A percentile compares a stretch with the other conserved stretches of the same genome.
These are phyloP conservation scores for Heliothis subflexa DNA, from an alignment of 1,140 invertebrate genomes.

Conservation along the genomic window DNA sequence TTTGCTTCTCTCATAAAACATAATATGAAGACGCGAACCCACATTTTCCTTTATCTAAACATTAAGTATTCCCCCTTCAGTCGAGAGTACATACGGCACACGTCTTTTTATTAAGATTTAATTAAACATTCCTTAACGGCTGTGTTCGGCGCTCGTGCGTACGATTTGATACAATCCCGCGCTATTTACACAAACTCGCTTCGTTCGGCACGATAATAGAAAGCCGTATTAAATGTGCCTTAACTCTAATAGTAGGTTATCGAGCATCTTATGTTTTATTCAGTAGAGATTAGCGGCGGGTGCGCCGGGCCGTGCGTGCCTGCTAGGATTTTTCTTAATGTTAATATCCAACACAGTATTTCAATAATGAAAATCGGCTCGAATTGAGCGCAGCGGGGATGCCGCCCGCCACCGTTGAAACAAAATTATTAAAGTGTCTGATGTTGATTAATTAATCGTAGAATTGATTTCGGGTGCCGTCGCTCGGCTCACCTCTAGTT, in stretches of 20 bases:
- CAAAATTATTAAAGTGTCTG: constrained; percentile 61
- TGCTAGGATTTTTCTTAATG: constrained; percentile 73
- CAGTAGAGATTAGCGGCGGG: constrained; percentile 77
- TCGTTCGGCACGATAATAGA: constrained; percentile 73
- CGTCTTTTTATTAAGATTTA: constrained; percentile 79
- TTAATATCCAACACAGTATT: constrained; percentile 67
- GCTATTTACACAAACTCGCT: constrained; percentile 61
- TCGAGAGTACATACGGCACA: constrained; percentile 30
- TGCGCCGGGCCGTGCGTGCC: constrained; percentile 61
- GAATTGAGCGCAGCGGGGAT: constrained; percentile 58
- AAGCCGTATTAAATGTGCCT: constrained; percentile 79
- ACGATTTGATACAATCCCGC: constrained; percentile 65
- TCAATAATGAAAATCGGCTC: constrained; percentile 67
- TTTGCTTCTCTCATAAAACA: constrained; percentile 48
- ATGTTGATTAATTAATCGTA: constrained; percentile 61
- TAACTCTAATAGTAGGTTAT: constrained; percentile 80
- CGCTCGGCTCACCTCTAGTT: constrained; percentile 41
- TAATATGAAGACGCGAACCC: constrained; percentile 47
- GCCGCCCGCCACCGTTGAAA: constrained; percentile 50
- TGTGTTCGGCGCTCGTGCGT: constrained; percentile 68
- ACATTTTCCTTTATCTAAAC: constrained; percentile 52
- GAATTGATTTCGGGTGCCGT: constrained; percentile 58
- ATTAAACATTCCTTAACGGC: constrained; percentile 70
- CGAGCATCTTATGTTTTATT: constrained; percentile 84
- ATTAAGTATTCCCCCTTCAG: constrained; percentile 56